A percentile compares a stretch with the other conserved stretches of the same genome.
Conservation (phyloP, 1,140 invertebrate genomes). For the Drosophila malerkotliana region DNA sequence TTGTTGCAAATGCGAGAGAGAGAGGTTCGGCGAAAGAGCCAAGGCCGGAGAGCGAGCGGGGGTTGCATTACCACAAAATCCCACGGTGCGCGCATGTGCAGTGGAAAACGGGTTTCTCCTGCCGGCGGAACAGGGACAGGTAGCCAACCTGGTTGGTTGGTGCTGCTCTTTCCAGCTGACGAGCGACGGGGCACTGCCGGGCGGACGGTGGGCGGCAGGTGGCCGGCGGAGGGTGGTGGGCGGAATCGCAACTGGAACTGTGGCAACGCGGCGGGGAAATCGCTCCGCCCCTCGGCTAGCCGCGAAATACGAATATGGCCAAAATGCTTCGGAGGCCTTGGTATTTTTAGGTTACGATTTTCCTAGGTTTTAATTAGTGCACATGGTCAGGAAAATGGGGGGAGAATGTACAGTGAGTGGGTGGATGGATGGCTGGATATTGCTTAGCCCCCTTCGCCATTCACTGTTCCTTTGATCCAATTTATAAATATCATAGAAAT, state of each 20-base stretch:
- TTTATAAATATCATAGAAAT: constrained; percentile 27
- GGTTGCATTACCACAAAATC: constrained; percentile 38
- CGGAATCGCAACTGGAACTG: constrained; percentile 59
- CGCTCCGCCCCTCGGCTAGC: constrained; percentile 60
- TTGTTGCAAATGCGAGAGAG: constrained; percentile 26
- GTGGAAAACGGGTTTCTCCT: constrained; percentile 63
- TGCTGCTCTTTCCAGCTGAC: constrained; percentile 66
- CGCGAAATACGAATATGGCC: constrained; percentile 51
- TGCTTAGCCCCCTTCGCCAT: not conserved
- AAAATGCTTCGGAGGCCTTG: constrained; percentile 39
- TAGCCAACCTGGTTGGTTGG: constrained; percentile 9
- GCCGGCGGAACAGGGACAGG: constrained; percentile 49
- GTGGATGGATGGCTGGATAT: constrained; percentile 6
- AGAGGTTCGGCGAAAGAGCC: constrained; percentile 18
- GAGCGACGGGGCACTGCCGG: not conserved
- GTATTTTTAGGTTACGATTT: constrained; percentile 70
- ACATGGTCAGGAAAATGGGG: constrained; percentile 35
- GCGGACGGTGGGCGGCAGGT: constrained; percentile 10
- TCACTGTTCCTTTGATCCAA: constrained; percentile 37
- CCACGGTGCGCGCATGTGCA: constrained; percentile 38
- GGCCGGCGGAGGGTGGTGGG: constrained; percentile 17
- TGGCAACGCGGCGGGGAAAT: constrained; percentile 43
- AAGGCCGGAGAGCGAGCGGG: constrained; percentile 27
- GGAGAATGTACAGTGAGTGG: not conserved
- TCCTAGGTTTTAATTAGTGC: constrained; percentile 72